Base-by-base conservation (phyloP, 2,113 vertebrate species). In the Serilophus lunatus region DNA sequence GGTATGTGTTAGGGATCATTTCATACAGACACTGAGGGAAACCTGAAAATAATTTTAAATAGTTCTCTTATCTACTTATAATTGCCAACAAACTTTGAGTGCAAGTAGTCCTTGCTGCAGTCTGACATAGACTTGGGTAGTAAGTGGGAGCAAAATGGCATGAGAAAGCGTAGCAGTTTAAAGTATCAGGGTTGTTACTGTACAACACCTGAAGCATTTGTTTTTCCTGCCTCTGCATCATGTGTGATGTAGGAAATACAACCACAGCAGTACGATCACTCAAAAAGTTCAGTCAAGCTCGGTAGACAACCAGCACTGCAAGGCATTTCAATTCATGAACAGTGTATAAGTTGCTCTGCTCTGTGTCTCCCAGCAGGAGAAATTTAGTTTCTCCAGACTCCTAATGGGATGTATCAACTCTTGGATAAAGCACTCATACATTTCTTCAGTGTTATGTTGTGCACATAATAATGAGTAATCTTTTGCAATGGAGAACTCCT, bases 381-480 rank as follows among this genome's bases (percentile, higher is more conserved):
- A 92, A 80, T 80, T 94, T 95, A 74, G 54, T 93, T 96, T 92
- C 75, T 88, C 11, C 49, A 87, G 89, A 70, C 54, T 87, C 59
- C 74, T 53, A 91, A 61, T 47, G 57, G 59, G 63, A 90, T 90
- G 35, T 69, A 94, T 85, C 74, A 93, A 56, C 22, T 18, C 70
- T 61, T 40, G n/a, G n/a, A 86, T 90, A 92, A 75, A 95, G 87
- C 86, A 92, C 95, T 90, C 50, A 88, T 92, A 61, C 25, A 53
- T 53, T 95, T 44, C 17, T 93, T 96, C 50, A 63, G 77, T 4
- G 29, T 88, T 72, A 82, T 44, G 65, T 77, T 80, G 56, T 53
- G 50, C 88, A 42, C 53, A 61, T 66, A 66, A 51, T 91, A 86
- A 92, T 92, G 42, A 95, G 69, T 60, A 42, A 92, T 78, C 31